Conservation (phyloP, 2,113 vertebrate species). For the Petroica traversi region DNA sequence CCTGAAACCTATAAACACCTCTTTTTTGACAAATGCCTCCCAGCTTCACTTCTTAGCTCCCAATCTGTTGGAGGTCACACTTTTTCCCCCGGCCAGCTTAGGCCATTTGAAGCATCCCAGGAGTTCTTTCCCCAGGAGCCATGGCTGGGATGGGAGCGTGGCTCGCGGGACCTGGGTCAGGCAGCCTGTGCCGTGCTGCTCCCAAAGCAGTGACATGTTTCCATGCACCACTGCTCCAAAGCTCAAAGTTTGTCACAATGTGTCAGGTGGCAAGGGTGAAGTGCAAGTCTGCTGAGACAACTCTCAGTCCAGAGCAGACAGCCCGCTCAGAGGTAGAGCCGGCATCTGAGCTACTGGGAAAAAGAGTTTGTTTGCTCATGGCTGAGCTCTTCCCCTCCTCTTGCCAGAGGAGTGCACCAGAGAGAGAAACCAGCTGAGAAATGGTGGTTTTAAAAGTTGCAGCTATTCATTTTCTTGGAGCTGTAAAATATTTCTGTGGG, state of each 20-base stretch:
- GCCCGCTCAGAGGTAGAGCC: not conserved
- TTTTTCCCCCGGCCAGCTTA: not conserved
- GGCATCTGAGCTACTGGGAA: not conserved
- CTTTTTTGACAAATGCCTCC: not conserved
- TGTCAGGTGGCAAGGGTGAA: not conserved
- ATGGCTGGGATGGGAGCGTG: not conserved
- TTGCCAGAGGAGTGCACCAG: not conserved
- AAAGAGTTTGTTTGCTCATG: not conserved
- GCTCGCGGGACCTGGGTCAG: not conserved
- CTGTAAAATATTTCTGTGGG: not conserved
- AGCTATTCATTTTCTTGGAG: not conserved
- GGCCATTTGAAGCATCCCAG: not conserved
- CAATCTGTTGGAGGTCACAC: not conserved
- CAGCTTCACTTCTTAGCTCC: not conserved
- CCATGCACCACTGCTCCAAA: not conserved
- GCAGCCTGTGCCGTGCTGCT: not conserved
- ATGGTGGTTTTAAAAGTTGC: not conserved
- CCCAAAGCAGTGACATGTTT: not conserved
- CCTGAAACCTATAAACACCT: not conserved
- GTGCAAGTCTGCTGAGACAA: not conserved
- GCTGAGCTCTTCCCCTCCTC: not conserved
- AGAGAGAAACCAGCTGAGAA: not conserved
- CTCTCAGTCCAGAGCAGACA: not conserved
- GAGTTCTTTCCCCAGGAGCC: rapidly evolving
- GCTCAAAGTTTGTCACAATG: slow-evolving; percentile 22